Conservation (phyloP, 2,888 invertebrate genomes). For the Xestia xanthographa region DNA sequence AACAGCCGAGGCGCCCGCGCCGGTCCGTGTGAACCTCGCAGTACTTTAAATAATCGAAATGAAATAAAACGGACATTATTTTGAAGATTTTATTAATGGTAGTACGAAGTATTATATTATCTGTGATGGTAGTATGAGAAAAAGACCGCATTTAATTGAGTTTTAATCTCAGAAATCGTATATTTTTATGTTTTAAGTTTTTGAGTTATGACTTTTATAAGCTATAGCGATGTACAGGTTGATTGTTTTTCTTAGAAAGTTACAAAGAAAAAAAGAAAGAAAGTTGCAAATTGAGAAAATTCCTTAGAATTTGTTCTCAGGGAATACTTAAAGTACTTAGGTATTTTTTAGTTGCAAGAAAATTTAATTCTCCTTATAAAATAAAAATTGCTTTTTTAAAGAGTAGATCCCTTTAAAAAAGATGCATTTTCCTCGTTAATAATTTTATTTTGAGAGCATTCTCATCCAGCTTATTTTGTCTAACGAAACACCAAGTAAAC, state of each 20-base stretch:
- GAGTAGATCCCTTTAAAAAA: not conserved
- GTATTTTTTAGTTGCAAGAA: no score
- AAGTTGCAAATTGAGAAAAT: not conserved
- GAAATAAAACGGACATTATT: slow-evolving; percentile 43
- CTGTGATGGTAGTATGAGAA: slow-evolving; percentile 32
- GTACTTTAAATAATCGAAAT: slow-evolving; percentile 39
- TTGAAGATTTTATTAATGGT: slow-evolving; percentile 48
- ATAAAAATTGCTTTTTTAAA: no score
- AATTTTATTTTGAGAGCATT: not conserved
- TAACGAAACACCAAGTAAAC: not conserved
- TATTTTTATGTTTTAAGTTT: slow-evolving; percentile 39
- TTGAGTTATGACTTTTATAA: slow-evolving; percentile 28
- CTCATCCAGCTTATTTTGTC: not conserved
- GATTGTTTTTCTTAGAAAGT: not conserved
- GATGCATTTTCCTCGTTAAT: not conserved
- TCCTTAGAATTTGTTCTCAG: not conserved
- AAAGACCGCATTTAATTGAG: slow-evolving; percentile 47
- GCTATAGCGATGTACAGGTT: not conserved
- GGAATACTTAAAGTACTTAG: not conserved
- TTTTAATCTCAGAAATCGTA: slow-evolving; percentile 50
- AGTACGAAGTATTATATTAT: not conserved
- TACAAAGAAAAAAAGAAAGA: no score
- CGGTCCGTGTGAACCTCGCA: slow-evolving; percentile 54
- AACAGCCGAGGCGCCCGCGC: not conserved
- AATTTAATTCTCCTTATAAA: not conserved